Conservation (phyloP, 2,797 vertebrate species). For the Astyanax mexicanus region DNA sequence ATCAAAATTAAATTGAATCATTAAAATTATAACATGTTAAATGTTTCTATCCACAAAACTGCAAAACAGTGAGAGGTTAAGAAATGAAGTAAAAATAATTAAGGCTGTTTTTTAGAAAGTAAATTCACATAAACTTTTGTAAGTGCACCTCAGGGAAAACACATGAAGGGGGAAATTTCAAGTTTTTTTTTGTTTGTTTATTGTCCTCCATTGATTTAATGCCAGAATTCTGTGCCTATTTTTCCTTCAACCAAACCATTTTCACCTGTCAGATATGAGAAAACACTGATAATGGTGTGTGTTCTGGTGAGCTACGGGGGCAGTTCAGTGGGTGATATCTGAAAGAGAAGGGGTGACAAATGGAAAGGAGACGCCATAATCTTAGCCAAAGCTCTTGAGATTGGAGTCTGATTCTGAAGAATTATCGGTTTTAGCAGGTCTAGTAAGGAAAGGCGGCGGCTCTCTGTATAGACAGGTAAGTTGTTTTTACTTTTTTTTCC, state of each 20-base stretch:
- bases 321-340: not conserved
- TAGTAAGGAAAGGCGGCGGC: not conserved
- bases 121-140: too few species aligned
- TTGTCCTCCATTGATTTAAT: too few species aligned
- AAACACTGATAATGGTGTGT: not conserved
- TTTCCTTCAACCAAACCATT: not conserved
- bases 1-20: too few species aligned
- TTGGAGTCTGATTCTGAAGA: not conserved
- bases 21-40: too few species aligned
- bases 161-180: too few species aligned
- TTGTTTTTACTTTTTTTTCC: not conserved
- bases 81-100: too few species aligned
- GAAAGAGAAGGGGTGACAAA: not conserved
- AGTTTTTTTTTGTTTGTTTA: too few species aligned
- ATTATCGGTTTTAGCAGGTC: not conserved
- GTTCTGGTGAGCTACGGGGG: not conserved
- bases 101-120: too few species aligned
- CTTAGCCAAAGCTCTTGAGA: not conserved
- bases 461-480: not conserved
- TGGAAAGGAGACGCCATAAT: not conserved
- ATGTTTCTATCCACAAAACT: too few species aligned
- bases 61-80: too few species aligned
- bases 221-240: not conserved
- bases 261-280: not conserved
- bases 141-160: too few species aligned